Percentiles rank a stretch among this genome's conserved stretches.
phyloP scores from a whole-genome alignment of 2,797 vertebrate genomes.

The Ctenopoma kingsleyae region DNA sequence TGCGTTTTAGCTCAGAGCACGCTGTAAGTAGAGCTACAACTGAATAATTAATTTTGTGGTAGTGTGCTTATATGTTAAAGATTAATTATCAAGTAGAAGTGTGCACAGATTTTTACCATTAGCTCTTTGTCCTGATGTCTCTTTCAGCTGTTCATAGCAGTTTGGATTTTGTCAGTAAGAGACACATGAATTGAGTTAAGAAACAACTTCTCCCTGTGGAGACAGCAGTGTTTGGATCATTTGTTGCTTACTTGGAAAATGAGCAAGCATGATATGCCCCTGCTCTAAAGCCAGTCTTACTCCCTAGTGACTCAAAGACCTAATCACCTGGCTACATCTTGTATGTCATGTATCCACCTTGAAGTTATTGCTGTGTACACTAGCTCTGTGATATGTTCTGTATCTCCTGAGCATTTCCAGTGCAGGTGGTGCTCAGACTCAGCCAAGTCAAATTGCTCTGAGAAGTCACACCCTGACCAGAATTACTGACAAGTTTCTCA shows the following conservation, averaged over 20 bases:
- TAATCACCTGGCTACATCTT: conserved; percentile 28
- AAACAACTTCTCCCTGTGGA: background rate
- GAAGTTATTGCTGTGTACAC: conserved; percentile 38
- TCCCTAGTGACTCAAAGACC: conserved; percentile 5
- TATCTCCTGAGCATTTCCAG: conserved; percentile 25
- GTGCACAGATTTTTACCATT: background rate
- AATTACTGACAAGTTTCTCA: conserved; percentile 50
- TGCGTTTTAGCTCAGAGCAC: no score
- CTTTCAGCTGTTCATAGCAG: background rate
- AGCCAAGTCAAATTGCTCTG: conserved; percentile 45
- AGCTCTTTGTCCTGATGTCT: background rate
- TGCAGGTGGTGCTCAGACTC: conserved; percentile 56
- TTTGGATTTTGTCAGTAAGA: conserved; percentile 9
- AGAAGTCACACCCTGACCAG: conserved; percentile 50
- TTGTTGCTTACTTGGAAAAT: conserved; percentile 6
- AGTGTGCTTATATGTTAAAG: background rate
- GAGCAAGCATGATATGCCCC: background rate
- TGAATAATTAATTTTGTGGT: no score
- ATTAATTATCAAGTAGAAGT: background rate
- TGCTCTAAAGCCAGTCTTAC: background rate
- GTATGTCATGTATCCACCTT: conserved; percentile 21
- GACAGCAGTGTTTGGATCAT: conserved; percentile 3
- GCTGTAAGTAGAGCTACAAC: background rate
- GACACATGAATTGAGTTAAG: conserved; percentile 15
- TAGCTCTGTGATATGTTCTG: background rate